Base-by-base conservation (phyloP, 2,888 invertebrate species). In the Acronicta psi region DNA sequence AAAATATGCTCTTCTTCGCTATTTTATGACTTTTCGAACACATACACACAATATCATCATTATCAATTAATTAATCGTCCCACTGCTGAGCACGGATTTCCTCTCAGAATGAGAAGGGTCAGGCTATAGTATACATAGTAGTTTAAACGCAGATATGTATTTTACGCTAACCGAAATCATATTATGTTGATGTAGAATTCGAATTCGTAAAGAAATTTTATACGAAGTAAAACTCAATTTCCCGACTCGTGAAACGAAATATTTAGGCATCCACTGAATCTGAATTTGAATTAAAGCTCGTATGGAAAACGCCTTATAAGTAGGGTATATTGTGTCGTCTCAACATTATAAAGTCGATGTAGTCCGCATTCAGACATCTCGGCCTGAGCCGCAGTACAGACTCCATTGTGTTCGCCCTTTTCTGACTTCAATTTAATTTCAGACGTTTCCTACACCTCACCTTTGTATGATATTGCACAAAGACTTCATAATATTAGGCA, bases 371-470 rank as follows among this genome's bases (percentile, higher is more conserved):
- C 89, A 87, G 77, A 73, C 76, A 79, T 78, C 79, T 80, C 80
- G 73, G 80, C 80, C 79, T 82, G 77, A 73, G 78, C 73, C 73
- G 42, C 59, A 46, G 51, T 60, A 54, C 62, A 80, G 83, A 77
- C 74, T 71, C 71, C 72, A 88, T 92, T 91, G 90, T 90, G 81
- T 69, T 77, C 72, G 80, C 81, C 85, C 87, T 88, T 87, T 88
- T 84, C 83, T 75, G 81, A 83, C 82, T 87, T 88, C 84, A 87
- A 90, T 90, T 86, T 86, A 86, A 88, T 89, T 87, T 87, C 82
- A 87, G 82, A 79, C 85, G 80, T 85, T 86, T 81, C 78, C 79
- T 84, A 81, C 81, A 80, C 79, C 74, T 75, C 69, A 80, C 75
- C 79, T 80, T 80, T 79, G 79, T 76, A 75, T 73, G 78, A 79